Evolutionary conservation across 2,113 vertebrate species (phyloP), one percentile per base, ranked within the genome.

Genomic region (Glareola pratincola): DNA sequence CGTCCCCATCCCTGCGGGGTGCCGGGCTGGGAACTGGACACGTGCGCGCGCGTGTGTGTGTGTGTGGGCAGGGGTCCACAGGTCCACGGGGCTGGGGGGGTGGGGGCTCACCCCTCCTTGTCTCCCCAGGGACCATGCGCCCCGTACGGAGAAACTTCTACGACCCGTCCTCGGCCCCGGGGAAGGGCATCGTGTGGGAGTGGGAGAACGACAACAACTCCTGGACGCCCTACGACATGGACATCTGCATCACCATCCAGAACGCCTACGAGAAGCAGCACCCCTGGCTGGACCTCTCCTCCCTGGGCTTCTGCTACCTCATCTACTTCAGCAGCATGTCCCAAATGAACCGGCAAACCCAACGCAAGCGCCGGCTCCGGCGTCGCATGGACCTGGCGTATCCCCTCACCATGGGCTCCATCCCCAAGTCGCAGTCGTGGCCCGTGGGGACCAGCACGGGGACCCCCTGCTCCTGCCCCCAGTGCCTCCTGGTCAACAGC

Each of bases 221-320:
- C 10, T 99, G 99, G 99, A 99, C 99, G 0, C 98, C 99, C 19
- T 99, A 99, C 17, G 99, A 99, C 97, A 99, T 99, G 99, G 99
- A 99, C 97, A 99, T 99, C 97, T 99, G 99, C 71, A 99, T 99
- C 95, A 99, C 99, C 97, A 99, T 99, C 98, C 99, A 99, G 98
- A 99, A 99, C 6, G 99, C 99, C 93, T 99, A 99, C 19, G 99
- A 99, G 98, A 99, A 99, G 98, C 99, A 99, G 98, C 99, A 99
- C 96, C 99, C 99, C 30, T 99, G 99, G 99, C 98, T 99, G 84
- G 99, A 99, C 97, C 98, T 99, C 86, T 99, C 99, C 93, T 99
- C 99, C 66, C 98, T 99, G 94, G 99, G 99, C 96, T 99, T 99
- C 98, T 98, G 98, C 98, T 99, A 99, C 98, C 98, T 99, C 98